Evolutionary conservation across 2,888 invertebrate species (phyloP).

Genomic region (Rotaria macrura): DNA sequence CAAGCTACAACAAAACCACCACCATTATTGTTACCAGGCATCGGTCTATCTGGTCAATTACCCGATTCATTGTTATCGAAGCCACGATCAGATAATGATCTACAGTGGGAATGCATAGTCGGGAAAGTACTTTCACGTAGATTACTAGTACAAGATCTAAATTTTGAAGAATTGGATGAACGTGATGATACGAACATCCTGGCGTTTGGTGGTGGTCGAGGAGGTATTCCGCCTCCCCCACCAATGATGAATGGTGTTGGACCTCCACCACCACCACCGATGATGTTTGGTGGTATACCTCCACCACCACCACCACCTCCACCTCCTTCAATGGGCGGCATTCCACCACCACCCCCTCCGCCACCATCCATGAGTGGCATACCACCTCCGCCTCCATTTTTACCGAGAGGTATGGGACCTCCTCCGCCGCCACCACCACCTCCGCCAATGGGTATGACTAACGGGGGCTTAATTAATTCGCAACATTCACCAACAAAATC

Average conservation of each 20-base stretch:
- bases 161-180: constrained; percentile 80
- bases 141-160: constrained; percentile 75
- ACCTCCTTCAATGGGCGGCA: constrained; percentile 43
- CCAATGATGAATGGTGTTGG: constrained; percentile 35
- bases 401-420: constrained; percentile 50
- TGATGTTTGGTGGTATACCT: constrained; percentile 47
- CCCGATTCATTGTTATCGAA: background rate
- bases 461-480: background rate
- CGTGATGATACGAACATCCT: constrained; percentile 65
- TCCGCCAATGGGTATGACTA: constrained; percentile 25
- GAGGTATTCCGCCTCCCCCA: constrained; percentile 55
- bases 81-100: background rate
- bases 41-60: background rate
- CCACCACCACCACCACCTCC: constrained; percentile 43
- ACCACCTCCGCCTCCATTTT: constrained; percentile 43
- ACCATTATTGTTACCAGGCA: background rate
- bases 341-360: constrained; percentile 25
- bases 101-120: constrained; percentile 48
- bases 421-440: constrained; percentile 40
- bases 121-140: constrained; percentile 48
- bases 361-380: constrained; percentile 36
- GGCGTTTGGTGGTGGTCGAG: constrained; percentile 63
- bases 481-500: background rate
- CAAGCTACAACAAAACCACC: background rate
- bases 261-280: constrained; percentile 45